phyloP scores from a whole-genome alignment of 2,797 vertebrate species.

The Avahi laniger region DNA sequence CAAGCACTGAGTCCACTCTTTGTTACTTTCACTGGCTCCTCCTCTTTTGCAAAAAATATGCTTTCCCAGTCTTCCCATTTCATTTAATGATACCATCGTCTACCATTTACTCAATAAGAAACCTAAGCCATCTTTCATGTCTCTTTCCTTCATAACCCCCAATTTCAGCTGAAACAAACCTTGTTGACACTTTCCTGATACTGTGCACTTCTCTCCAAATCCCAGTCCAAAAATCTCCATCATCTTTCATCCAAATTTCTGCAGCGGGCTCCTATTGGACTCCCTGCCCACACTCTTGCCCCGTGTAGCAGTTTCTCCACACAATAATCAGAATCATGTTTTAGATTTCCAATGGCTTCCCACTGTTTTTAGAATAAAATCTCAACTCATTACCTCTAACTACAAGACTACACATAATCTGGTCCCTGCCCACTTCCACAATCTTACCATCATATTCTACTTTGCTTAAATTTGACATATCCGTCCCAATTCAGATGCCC shows the following conservation, averaged over 20 bases:
- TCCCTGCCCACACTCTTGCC: background rate
- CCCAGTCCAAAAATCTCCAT: background rate
- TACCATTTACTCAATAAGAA: background rate
- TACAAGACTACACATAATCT: background rate
- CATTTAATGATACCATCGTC: background rate
- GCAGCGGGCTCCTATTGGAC: background rate
- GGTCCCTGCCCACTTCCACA: too few species aligned
- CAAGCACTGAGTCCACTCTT: background rate
- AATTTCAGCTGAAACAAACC: background rate
- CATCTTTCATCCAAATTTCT: background rate
- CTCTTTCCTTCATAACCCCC: background rate
- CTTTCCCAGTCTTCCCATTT: background rate
- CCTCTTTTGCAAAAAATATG: background rate
- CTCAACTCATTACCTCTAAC: background rate
- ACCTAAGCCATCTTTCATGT: background rate
- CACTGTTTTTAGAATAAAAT: background rate
- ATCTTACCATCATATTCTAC: background rate
- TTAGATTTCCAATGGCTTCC: conserved; percentile 28
- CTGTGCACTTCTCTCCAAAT: background rate
- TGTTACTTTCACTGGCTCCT: background rate
- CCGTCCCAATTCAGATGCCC: background rate
- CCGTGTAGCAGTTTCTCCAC: background rate
- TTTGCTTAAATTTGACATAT: background rate
- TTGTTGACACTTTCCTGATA: background rate
- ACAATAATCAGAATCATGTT: background rate